phyloP scores from a whole-genome alignment of 2,113 vertebrate genomes.

The crab-eating macaque (Macaca fascicularis) region T2T-MFA8v1.1 NC_088387.1:79464501-79465000 shows the following conservation, averaged over 20 bases:
- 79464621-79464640: not conserved
- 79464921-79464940: not conserved
- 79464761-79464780: too few species aligned
- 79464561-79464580: not conserved
- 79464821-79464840: not conserved
- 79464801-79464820: too few species aligned
- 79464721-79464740: too few species aligned
- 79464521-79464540: not conserved
- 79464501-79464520: not conserved
- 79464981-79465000: not conserved
- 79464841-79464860: not conserved
- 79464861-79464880: not conserved
- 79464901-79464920: not conserved
- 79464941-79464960: not conserved
- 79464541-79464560: not conserved
- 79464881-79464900: not conserved
- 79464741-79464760: too few species aligned
- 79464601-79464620: not conserved
- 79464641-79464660: too few species aligned
- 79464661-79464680: too few species aligned
- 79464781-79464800: too few species aligned
- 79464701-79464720: too few species aligned
- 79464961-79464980: not conserved
- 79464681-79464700: too few species aligned
- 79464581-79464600: not conserved